phyloP scores from a whole-genome alignment of 1,140 invertebrate species.

The Brevipalpus yothersi region DNA sequence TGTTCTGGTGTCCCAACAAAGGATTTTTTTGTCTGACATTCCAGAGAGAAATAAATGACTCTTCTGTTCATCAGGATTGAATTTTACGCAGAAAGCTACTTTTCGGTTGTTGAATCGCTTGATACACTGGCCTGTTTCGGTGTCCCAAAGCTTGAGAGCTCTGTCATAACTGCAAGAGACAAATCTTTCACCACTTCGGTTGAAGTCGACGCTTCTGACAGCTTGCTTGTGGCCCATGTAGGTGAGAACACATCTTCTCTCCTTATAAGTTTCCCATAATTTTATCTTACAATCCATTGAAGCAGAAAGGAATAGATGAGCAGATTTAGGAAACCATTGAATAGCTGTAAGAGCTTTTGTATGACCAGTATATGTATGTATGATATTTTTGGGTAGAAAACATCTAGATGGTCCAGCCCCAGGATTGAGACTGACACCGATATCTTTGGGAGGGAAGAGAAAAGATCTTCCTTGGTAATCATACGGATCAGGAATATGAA shows the following conservation, averaged over 20 bases:
- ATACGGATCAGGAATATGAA: slow-evolving; percentile 78
- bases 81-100: slow-evolving; percentile 91
- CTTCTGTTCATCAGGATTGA: slow-evolving; percentile 88
- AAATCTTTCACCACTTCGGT: slow-evolving; percentile 76
- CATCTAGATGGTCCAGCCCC: slow-evolving; percentile 79
- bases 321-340: slow-evolving; percentile 79
- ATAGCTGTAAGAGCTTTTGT: slow-evolving; percentile 90
- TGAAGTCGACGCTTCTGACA: slow-evolving; percentile 85
- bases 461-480: slow-evolving; percentile 95
- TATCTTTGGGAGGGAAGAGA: slow-evolving; percentile 74
- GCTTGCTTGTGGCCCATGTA: slow-evolving; percentile 92
- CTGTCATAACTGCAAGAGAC: slow-evolving; percentile 63
- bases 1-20: slow-evolving; percentile 85
- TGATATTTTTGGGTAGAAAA: slow-evolving; percentile 86
- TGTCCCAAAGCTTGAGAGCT: slow-evolving; percentile 96
- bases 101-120: slow-evolving; percentile 79
- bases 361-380: slow-evolving; percentile 91
- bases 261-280: slow-evolving; percentile 96
- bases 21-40: slow-evolving; percentile 96
- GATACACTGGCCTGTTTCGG: slow-evolving; percentile 78
- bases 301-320: slow-evolving; percentile 76
- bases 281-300: slow-evolving; percentile 94
- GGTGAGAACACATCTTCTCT: slow-evolving; percentile 73
- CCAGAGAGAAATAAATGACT: slow-evolving; percentile 94
- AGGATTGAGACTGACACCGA: slow-evolving; percentile 65